Base-by-base conservation (phyloP, 37 sponge, comb jelly and placozoan genomes). In the Petrosia ficiformis region DNA sequence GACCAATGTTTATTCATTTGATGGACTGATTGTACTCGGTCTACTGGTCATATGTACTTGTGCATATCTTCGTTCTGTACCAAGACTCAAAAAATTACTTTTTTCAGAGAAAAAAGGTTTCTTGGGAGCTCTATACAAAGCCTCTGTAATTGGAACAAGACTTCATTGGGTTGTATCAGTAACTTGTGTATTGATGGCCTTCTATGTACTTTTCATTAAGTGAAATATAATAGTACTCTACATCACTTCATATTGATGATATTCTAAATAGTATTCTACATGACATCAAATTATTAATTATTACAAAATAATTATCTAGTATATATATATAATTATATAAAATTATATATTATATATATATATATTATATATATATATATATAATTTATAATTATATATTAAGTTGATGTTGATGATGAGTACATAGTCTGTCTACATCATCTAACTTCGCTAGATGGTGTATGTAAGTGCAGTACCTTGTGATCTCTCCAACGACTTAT, bases 91-190 rank as follows among this genome's bases (percentile, higher is more conserved):
- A 65, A 69, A 93, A 39, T 58, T 85, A 2, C 76, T 93, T 28
- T 75, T 93, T 54, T 83, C 94, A 31, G 94, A 93, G 71, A 93
- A 89, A 80, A 85, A 85, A 68, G 94, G 94, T n/a, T 63, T 85
- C 31, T 86, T 85, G 64, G 94, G 94, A 40, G 86, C 90, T 24
- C 77, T 93, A 14, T 89, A 93, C 86, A 93, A 93, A 65, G 94
- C 93, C 41, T 84, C 93, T 4, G 77, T 93, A 14, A 87, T 93
- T 60, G 93, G 93, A 19, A 93, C 82, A 42, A 76, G 93, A 68
- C 82, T 93, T 30, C 93, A 93, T 48, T 82, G 88, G 81, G 67
- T 39, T 5, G 81, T 93, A n/a, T 80, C 93, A 2, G 35, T 65
- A 43, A 54, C 72, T 28, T 93, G 93, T 88, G 79, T 84, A 34